These are phyloP conservation scores for Xyrauchen texanus DNA, from an alignment of 2,113 vertebrate species.

Conservation along the genomic window DNA sequence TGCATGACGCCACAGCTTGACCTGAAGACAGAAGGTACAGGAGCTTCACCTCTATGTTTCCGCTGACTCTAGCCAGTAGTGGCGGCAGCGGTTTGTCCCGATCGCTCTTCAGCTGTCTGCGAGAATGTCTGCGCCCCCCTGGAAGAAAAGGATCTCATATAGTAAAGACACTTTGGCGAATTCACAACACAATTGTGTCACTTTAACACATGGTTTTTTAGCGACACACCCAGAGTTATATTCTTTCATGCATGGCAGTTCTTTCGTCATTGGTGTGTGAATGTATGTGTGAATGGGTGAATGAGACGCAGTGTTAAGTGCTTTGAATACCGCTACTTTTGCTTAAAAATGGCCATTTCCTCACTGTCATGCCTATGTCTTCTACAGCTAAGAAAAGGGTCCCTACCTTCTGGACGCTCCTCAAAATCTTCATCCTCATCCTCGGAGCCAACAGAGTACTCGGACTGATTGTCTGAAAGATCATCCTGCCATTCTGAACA, in stretches of 20 bases:
- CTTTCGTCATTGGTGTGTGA: too few relatives aligned
- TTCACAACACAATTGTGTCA: too few relatives aligned
- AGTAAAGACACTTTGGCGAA: too few relatives aligned
- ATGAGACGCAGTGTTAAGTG: too few relatives aligned
- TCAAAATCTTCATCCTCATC: slow-evolving; percentile 99
- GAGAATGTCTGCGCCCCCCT: slow-evolving; percentile 92
- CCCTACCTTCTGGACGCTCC: slow-evolving; percentile 91
- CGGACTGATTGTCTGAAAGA: slow-evolving; percentile 97
- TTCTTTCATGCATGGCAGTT: too few relatives aligned
- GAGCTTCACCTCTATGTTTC: slow-evolving; percentile 89
- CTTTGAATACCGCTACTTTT: too few relatives aligned
- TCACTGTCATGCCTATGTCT: too few relatives aligned
- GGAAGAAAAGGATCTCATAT: neutral
- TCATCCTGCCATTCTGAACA: slow-evolving; percentile 96
- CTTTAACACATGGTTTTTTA: too few relatives aligned
- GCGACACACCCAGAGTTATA: too few relatives aligned
- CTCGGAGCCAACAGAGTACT: slow-evolving; percentile 97
- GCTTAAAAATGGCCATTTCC: too few relatives aligned
- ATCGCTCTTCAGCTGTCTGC: slow-evolving; percentile 92
- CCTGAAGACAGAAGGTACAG: neutral
- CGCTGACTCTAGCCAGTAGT: slow-evolving; percentile 91
- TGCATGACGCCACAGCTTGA: neutral
- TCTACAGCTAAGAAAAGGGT: too few relatives aligned
- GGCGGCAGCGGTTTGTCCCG: slow-evolving; percentile 95
- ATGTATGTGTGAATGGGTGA: too few relatives aligned